phyloP scores from a whole-genome alignment of 2,797 vertebrate species.

The Lutra lutra region DNA sequence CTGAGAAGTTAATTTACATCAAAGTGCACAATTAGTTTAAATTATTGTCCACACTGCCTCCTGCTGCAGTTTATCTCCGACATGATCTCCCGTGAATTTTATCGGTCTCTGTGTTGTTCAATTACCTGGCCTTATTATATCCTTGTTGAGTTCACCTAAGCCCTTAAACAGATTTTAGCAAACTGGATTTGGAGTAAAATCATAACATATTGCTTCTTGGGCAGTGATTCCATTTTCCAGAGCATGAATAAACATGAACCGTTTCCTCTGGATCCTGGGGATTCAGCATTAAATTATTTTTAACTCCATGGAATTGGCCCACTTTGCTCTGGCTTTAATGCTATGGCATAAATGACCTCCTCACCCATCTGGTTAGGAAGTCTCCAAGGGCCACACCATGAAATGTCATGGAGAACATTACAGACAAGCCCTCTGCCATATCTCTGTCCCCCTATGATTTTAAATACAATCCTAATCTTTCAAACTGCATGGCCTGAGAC shows the following conservation, averaged over 20 bases:
- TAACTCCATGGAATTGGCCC: conserved; percentile 54
- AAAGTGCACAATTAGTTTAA: conserved; percentile 58
- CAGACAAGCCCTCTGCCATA: background rate
- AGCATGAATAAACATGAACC: conserved; percentile 69
- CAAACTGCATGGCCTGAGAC: background rate
- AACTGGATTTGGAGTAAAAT: conserved; percentile 73
- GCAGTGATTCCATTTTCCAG: conserved; percentile 62
- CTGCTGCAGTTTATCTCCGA: conserved; percentile 57
- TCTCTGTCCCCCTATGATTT: background rate
- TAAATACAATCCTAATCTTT: background rate
- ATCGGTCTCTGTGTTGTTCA: background rate
- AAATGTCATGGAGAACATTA: background rate
- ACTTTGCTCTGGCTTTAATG: conserved; percentile 37
- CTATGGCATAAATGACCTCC: background rate
- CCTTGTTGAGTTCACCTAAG: conserved; percentile 69
- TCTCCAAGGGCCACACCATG: background rate
- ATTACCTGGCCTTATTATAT: conserved; percentile 68
- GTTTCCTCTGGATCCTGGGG: conserved; percentile 7
- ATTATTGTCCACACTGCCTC: conserved; percentile 57
- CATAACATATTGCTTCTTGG: conserved; percentile 67
- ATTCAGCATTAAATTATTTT: conserved; percentile 39
- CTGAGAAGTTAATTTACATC: conserved; percentile 71
- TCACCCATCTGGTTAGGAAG: background rate
- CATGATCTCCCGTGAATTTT: conserved; percentile 56
- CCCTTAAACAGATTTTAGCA: conserved; percentile 69